Base-by-base conservation (phyloP, 2,113 vertebrate genomes). In the Chunga burmeisteri region DNA sequence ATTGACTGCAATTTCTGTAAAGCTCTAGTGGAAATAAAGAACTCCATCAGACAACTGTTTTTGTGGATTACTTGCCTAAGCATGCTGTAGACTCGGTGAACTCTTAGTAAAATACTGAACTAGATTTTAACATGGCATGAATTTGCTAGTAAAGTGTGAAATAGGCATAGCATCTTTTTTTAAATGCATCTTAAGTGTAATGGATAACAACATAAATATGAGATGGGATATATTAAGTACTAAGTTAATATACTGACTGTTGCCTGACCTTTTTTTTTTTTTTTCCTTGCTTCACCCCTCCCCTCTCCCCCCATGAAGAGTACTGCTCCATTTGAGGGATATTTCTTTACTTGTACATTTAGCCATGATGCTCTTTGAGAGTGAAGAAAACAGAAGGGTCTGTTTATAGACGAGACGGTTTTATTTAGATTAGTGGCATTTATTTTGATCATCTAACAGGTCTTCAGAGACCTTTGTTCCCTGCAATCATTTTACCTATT, bases 11-110 rank as follows among this genome's bases (percentile, higher is more conserved):
- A 89, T 94, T 96, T 93, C 86, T 91, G 81, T 47, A 71, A 38
- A 77, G 80, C 81, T 88, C 66, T 65, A 86, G 68, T 80, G 92
- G 92, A 94, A 96, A 93, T 79, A 90, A 93, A 91, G 59, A 70
- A 70, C 47, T 55, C 47, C 27, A 59, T 55, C 89, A 82, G 85
- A 92, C 36, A 65, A 61, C 47, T 79, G 36, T 1, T 26, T 40
- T 44, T 73, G 75, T 81, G 4, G 42, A 86, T 90, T 81, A 47
- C 38, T 86, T 88, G 36, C 50, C 67, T 90, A 59, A 86, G 49
- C 5, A 3, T 34, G 38, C 10, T 26, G 21, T 46, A 87, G 47
- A 56, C 18, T 72, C 79, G 49, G 56, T 56, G 70, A 59, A 26
- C 36, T 70, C 36, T 38, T 81, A 27, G 61, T 36, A 70, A 89